Conservation (phyloP, 1,140 invertebrate species). For the Drosophila chauvacae region DNA sequence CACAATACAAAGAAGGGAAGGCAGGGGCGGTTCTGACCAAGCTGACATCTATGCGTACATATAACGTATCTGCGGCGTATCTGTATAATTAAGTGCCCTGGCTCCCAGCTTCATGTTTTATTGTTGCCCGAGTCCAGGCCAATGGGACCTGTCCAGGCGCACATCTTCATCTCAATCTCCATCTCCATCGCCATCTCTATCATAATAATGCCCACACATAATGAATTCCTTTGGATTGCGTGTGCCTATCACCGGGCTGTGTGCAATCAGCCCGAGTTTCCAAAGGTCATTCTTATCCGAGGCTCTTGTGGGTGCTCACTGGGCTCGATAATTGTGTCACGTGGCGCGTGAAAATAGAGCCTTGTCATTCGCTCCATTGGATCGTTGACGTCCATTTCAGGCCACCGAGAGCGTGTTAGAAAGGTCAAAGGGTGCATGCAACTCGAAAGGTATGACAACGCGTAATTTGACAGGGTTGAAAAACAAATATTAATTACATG, state of each 20-base stretch:
- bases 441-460: not conserved
- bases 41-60: constrained; percentile 48
- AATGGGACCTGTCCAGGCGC: constrained; percentile 12
- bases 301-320: constrained; percentile 33
- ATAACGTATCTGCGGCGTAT: constrained; percentile 18
- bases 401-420: not conserved
- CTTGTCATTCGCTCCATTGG: constrained; percentile 43
- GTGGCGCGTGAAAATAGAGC: constrained; percentile 50
- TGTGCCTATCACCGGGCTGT: constrained; percentile 22
- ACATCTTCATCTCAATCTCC: constrained; percentile 28
- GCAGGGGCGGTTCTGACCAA: not conserved
- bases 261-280: constrained; percentile 37
- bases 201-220: constrained; percentile 53
- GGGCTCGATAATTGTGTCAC: constrained; percentile 56
- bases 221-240: constrained; percentile 46
- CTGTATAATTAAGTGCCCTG: constrained; percentile 56
- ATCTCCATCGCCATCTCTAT: constrained; percentile 15
- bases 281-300: constrained; percentile 30
- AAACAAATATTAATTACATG: not conserved
- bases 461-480: not conserved
- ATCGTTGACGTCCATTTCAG: not conserved
- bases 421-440: not conserved
- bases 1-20: constrained; percentile 42
- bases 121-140: constrained; percentile 40
- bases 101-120: constrained; percentile 28